Percentiles rank a stretch among this genome's conserved stretches.
phyloP scores from a whole-genome alignment of 2,113 vertebrate genomes.

The Psilopsiagon aymara region DNA sequence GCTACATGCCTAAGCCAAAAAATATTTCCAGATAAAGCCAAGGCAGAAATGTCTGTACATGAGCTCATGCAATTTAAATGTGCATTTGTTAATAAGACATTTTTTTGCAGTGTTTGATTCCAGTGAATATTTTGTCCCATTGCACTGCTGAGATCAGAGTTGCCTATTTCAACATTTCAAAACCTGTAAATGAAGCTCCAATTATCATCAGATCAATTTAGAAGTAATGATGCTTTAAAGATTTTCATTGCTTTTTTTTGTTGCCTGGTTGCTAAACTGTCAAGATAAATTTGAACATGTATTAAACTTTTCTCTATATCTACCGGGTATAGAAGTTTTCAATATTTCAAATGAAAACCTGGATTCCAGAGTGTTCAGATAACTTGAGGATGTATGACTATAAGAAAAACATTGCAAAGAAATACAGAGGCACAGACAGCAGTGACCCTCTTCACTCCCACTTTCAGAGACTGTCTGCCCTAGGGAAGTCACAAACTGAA shows the following conservation, averaged over 20 bases:
- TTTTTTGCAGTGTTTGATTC: background rate
- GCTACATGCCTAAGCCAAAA: background rate
- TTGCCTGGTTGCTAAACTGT: background rate
- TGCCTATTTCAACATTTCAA: background rate
- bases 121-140: background rate
- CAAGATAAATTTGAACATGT: background rate
- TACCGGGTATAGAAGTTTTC: background rate
- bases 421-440: background rate
- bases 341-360: background rate
- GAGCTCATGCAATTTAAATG: background rate
- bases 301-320: background rate
- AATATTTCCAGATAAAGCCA: background rate
- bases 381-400: background rate
- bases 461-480: background rate
- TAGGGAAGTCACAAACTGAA: background rate
- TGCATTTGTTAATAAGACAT: background rate
- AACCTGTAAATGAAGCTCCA: constrained; percentile 16
- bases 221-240: background rate
- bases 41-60: background rate
- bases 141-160: background rate
- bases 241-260: background rate
- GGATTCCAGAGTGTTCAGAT: background rate
- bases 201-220: constrained; percentile 18
- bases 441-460: background rate
- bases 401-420: background rate